Evolutionary conservation across 2,113 vertebrate species (phyloP), one percentile per base, ranked within the genome.

Genomic region (Todiramphus saurophagus): DNA sequence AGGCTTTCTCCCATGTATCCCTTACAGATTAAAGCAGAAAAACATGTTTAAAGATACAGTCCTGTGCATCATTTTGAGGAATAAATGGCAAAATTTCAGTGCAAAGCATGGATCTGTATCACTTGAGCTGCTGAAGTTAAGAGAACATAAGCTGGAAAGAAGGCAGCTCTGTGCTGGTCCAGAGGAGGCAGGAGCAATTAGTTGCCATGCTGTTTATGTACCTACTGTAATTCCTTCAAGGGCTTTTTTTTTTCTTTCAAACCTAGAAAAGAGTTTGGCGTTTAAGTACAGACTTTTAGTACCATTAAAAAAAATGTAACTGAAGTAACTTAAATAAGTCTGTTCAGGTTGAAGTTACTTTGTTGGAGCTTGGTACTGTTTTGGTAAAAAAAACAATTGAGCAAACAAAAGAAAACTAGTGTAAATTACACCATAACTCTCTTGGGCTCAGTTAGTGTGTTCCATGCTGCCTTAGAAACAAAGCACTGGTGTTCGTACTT

Each of bases 381-480:
- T 79, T 79, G n/a, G 17, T 76, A 41, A 91, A 82, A 51, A 70
- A 39, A n/a, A 48, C 43, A 93, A 44, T 75, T 81, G 60, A 63
- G 27, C 67, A 84, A 41, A 66, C 70, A 77, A 92, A 95, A 80
- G 66, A 89, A 94, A 96, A 84, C 21, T 28, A 10, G 5, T 83
- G 91, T 76, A 89, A 50, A 5, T 72, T 84, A 80, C 66, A 23
- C 18, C 96, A 94, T n/a, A 82, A 78, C 30, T 92, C 58, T 90
- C 77, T 33, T 90, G 33, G 39, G 68, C n/a, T 79, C 10, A 24
- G 21, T 74, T 86, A 73, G 31, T 59, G 21, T 92, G 73, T 89
- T 93, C 84, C 51, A 21, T 68, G 46, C 24, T 60, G 33, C 83
- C 90, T 96, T 63, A 81, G 83, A 89, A 94, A 83, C 44, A 95